Base-by-base conservation (phyloP, 2,888 invertebrate species). In the Andricus quercusramuli region DNA sequence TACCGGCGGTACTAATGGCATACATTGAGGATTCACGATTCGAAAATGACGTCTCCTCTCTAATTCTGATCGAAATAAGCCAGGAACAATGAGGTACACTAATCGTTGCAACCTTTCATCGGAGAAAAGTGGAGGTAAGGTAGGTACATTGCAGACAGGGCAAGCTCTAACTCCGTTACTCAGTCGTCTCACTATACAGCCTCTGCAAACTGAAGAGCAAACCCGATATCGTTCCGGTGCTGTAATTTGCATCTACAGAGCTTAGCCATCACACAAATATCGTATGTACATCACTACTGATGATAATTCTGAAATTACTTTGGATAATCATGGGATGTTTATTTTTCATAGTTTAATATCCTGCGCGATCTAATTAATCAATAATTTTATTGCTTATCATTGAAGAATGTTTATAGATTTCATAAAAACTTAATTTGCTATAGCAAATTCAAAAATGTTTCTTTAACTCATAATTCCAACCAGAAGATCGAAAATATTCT, bases 41-140 rank as follows among this genome's bases (percentile, higher is more conserved):
- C 89, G 89, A 82, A 91, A 91, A 64, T 89, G 90, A 11, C 90
- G 89, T 44, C 91, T 86, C 29, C 90, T 86, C 47, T 91, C 90
- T 32, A 89, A 86, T 80, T 91, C 91, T 15, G 91, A 90, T 8
- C 89, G 87, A 81, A 88, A 91, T 79, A 91, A 87, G 62, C 91
- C 90, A 62, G 91, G 91, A n/a, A 91, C 91, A 70, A 88, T 82
- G n/a, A 91, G 88, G 74, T 91, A 91, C 20, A 91, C 90, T 44
- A 91, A 81, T 41, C 89, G 86, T 78, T 91, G 91, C 3, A 91
- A 83, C n/a, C 83, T 87, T 13, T 86, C 81, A 78, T 91, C 91
- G 51, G 89, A 86, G 68, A 89, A 65, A 22, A 90, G 87, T 13
- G 90, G 90, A 62, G 88, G 89, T 5, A 86, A 82, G 20, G 88